Evolutionary conservation across 2,888 invertebrate genomes (phyloP).

Genomic region (Maniola hyperantus): DNA sequence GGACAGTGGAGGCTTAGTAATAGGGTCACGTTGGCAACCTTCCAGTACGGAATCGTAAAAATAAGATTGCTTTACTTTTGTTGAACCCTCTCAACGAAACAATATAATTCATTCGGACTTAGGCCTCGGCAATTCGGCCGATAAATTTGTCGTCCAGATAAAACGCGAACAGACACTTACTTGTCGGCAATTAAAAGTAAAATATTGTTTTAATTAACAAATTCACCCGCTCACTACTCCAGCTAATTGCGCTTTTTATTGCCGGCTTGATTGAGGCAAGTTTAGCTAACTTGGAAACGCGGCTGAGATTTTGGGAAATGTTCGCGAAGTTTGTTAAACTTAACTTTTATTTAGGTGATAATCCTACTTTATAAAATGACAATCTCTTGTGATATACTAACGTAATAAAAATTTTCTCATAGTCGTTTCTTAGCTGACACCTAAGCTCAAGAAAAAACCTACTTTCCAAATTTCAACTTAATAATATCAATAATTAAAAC

Average conservation of each 20-base stretch:
- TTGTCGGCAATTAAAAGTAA: slow-evolving; percentile 46
- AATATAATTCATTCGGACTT: slow-evolving; percentile 5
- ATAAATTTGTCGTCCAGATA: slow-evolving; percentile 19
- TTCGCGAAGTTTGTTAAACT: slow-evolving; percentile 4
- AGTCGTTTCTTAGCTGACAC: too few relatives aligned
- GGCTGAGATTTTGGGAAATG: slow-evolving; percentile 14
- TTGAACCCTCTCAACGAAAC: neutral
- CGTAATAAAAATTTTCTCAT: too few relatives aligned
- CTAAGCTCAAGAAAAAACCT: too few relatives aligned
- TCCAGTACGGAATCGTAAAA: too few relatives aligned
- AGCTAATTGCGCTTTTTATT: slow-evolving; percentile 44
- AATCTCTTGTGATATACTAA: neutral
- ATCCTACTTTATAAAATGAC: neutral
- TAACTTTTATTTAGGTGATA: neutral
- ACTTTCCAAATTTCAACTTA: too few relatives aligned
- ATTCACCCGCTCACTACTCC: slow-evolving; percentile 42
- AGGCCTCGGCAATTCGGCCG: slow-evolving; percentile 12
- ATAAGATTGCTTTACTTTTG: too few relatives aligned
- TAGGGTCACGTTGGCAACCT: too few relatives aligned
- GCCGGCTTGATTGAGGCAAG: slow-evolving; percentile 38
- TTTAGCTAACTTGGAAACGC: slow-evolving; percentile 2
- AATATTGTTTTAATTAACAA: slow-evolving; percentile 48
- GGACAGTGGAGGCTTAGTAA: too few relatives aligned
- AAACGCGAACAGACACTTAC: slow-evolving; percentile 36
- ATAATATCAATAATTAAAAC: too few relatives aligned